phyloP scores from a whole-genome alignment of 2,888 invertebrate genomes.

The Apamea monoglypha region DNA sequence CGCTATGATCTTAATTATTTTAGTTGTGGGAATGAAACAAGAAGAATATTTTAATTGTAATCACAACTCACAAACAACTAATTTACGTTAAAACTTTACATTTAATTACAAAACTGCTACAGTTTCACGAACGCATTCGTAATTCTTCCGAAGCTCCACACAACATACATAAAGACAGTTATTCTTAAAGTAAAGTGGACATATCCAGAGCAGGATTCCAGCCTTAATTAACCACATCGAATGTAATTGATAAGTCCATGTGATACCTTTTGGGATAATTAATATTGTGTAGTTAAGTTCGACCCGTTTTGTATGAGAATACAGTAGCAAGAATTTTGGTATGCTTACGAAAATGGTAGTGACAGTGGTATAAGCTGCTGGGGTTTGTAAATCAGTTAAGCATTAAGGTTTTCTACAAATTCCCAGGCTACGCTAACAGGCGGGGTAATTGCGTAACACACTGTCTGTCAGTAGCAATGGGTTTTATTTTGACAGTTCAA shows the following conservation, averaged over 20 bases:
- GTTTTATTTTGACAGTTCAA: not conserved
- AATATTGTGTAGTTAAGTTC: slow-evolving; percentile 46
- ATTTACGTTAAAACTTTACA: not conserved
- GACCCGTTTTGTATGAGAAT: slow-evolving; percentile 31
- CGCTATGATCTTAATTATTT: too few species aligned
- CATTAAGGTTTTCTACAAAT: slow-evolving; percentile 3
- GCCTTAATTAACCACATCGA: slow-evolving; percentile 70
- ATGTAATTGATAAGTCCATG: slow-evolving; percentile 69
- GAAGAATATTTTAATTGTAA: not conserved
- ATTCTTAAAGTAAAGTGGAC: slow-evolving; percentile 61
- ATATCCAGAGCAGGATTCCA: slow-evolving; percentile 59
- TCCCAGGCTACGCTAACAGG: not conserved
- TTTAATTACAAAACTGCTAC: slow-evolving; percentile 27
- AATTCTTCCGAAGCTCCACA: slow-evolving; percentile 33
- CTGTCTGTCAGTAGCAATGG: not conserved
- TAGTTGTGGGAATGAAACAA: too few species aligned
- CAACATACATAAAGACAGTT: slow-evolving; percentile 51
- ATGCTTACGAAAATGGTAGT: slow-evolving; percentile 22
- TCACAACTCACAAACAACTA: not conserved
- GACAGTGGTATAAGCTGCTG: slow-evolving; percentile 5
- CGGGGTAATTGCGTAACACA: not conserved
- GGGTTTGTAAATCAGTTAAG: not conserved
- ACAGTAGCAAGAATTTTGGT: slow-evolving; percentile 38
- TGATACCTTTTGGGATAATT: slow-evolving; percentile 65
- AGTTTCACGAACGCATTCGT: slow-evolving; percentile 17